phyloP scores from a whole-genome alignment of 2,113 vertebrate genomes.

The Chunga burmeisteri region DNA sequence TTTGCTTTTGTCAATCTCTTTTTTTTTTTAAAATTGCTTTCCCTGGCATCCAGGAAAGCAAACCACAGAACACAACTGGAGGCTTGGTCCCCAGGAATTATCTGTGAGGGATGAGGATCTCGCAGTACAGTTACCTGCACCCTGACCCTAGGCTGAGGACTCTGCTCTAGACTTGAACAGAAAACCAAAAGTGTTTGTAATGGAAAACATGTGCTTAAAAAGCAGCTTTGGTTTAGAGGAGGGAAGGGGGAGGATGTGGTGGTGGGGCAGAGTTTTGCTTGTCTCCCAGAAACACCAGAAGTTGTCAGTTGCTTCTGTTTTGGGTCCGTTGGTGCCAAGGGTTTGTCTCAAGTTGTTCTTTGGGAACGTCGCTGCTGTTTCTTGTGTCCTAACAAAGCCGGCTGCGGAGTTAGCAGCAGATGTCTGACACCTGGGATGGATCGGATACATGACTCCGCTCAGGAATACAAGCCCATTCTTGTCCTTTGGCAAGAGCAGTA shows the following conservation, averaged over 20 bases:
- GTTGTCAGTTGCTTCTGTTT: not conserved
- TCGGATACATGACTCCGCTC: not conserved
- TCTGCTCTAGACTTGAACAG: not conserved
- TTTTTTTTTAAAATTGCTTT: not conserved
- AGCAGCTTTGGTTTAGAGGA: not conserved
- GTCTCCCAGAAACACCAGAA: not conserved
- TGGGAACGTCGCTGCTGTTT: not conserved
- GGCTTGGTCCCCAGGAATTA: not conserved
- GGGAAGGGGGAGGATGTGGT: not conserved
- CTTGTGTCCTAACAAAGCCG: not conserved
- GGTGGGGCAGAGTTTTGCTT: not conserved
- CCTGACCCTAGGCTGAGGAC: not conserved
- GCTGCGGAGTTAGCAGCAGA: constrained; percentile 42
- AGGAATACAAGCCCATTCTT: not conserved
- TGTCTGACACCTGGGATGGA: constrained; percentile 52
- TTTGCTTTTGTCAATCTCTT: not conserved
- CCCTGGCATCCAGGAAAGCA: not conserved
- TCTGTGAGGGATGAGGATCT: not conserved
- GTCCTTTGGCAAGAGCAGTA: constrained; percentile 23
- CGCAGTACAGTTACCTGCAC: not conserved
- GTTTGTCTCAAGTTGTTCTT: not conserved
- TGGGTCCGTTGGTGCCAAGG: not conserved
- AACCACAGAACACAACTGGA: not conserved
- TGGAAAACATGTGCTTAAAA: not conserved
- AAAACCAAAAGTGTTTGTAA: not conserved